Percentiles rank a stretch among this genome's conserved stretches.
These are phyloP conservation scores for Protophormia terraenovae DNA, from an alignment of 2,888 invertebrate species.

Conservation along the genomic window DNA sequence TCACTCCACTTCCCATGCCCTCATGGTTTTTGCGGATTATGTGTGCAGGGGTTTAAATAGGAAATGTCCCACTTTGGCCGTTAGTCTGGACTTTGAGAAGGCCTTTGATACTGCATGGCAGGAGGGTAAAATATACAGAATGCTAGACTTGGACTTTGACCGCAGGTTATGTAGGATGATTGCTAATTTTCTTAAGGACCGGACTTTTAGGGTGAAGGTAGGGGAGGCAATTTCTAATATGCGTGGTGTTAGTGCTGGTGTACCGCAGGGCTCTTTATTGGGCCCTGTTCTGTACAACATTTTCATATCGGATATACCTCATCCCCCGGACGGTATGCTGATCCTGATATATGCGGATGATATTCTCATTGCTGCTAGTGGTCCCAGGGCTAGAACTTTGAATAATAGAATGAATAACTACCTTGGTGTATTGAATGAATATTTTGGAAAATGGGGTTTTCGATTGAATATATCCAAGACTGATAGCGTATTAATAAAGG, in stretches of 20 bases:
- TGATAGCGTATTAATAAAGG: not conserved
- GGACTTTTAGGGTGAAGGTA: not conserved
- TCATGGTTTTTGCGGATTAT: not conserved
- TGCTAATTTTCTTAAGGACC: not conserved
- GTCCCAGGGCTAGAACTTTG: too few relatives aligned
- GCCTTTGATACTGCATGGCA: constrained; percentile 9
- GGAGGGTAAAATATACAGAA: not conserved
- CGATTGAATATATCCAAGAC: not conserved
- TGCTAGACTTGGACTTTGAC: not conserved
- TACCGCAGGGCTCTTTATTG: not conserved
- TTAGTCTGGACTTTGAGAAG: constrained; percentile 16
- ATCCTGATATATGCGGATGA: not conserved
- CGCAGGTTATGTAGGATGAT: not conserved
- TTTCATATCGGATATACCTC: not conserved
- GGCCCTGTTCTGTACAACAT: not conserved
- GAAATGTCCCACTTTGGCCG: not conserved
- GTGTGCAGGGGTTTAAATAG: not conserved
- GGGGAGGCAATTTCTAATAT: not conserved
- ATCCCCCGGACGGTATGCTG: not conserved
- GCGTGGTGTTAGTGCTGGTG: not conserved
- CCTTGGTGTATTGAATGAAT: not conserved
- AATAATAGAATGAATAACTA: not conserved
- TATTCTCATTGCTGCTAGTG: not conserved
- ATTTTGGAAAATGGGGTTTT: not conserved
- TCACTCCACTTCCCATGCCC: not conserved